Base-by-base conservation (phyloP, 2,113 vertebrate genomes). In the Aleadryas rufinucha region DNA sequence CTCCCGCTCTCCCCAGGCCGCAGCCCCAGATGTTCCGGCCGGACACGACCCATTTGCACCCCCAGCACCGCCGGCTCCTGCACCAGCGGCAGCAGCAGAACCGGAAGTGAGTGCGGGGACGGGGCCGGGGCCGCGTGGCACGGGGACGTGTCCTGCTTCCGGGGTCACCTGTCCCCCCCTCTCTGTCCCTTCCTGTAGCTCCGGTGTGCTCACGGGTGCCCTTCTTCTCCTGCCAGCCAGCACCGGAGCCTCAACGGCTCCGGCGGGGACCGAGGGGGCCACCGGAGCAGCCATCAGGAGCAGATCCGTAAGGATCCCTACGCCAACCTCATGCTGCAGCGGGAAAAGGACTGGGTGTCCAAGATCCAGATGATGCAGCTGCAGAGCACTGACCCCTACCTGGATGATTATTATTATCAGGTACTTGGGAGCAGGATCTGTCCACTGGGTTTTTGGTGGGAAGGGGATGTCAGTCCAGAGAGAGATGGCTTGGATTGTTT, bases 331-430 rank as follows among this genome's bases (percentile, higher is more conserved):
- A 99, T 99, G 99, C 98, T 99, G 60, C 99, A 99, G 93, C 98
- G 99, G 72, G 99, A 99, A 75, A 99, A 99, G 94, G 99, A 99
- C 44, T 99, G 99, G 99, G 99, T 99, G 19, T 99, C 99, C 17
- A 99, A 99, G 83, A 99, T 99, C 94, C 99, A 99, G 95, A 99
- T 99, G 99, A 99, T 99, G 99, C 99, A 99, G 80, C 98, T 99
- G 54, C 99, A 99, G 90, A 99, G 99, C 98, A 99, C 99, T 74
- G 99, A 99, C 78, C 99, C 99, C 22, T 99, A 99, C 96, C 97
- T 99, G 97, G 99, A 99, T 72, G 99, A 99, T 74, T 99, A 99
- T 98, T 99, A 99, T 96, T 99, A 99, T 89, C 99, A 99, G 98
- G 99, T 98, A 77, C 16, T 22, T 0, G 3, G 28, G 17, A 49